A percentile compares a stretch with the other conserved stretches of the same genome.
These are phyloP conservation scores for Passer montanus DNA, from an alignment of 2,113 vertebrate species.

Conservation along the genomic window DNA sequence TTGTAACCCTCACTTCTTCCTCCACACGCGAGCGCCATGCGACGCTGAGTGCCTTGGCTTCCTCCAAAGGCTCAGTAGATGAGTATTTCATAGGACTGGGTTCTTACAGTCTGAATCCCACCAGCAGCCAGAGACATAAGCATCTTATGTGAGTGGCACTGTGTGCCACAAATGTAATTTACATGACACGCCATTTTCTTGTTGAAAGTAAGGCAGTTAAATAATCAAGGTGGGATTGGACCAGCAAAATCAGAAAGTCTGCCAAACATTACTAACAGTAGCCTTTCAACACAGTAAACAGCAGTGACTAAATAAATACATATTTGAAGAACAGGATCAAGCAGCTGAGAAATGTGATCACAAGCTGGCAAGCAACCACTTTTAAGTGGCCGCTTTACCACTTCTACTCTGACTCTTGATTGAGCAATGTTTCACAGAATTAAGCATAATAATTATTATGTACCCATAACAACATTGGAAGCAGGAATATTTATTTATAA, in stretches of 20 bases:
- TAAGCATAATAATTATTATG: background rate
- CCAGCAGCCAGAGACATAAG: background rate
- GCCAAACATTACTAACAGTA: slow-evolving; percentile 20
- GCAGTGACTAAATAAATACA: slow-evolving; percentile 17
- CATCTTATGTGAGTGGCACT: background rate
- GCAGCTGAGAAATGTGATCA: slow-evolving; percentile 44
- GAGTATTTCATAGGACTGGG: background rate
- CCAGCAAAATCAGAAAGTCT: slow-evolving; percentile 2
- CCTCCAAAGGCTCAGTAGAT: background rate
- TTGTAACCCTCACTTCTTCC: background rate
- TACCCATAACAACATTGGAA: background rate
- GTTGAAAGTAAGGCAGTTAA: slow-evolving; percentile 10
- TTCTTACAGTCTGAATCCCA: background rate
- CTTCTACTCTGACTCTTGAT: slow-evolving; percentile 2
- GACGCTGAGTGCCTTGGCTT: background rate
- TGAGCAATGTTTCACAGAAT: background rate
- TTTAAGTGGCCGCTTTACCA: background rate
- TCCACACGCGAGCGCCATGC: background rate
- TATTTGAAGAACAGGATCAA: slow-evolving; percentile 51
- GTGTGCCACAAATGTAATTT: background rate
- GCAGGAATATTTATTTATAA: background rate
- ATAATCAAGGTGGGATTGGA: slow-evolving; percentile 13
- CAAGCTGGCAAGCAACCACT: background rate
- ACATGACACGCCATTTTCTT: background rate
- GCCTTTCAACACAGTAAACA: slow-evolving; percentile 20